A percentile compares a stretch with the other conserved stretches of the same genome.
These are phyloP conservation scores for Mus caroli DNA, from an alignment of 2,797 vertebrate species.

Conservation along the genomic window DNA sequence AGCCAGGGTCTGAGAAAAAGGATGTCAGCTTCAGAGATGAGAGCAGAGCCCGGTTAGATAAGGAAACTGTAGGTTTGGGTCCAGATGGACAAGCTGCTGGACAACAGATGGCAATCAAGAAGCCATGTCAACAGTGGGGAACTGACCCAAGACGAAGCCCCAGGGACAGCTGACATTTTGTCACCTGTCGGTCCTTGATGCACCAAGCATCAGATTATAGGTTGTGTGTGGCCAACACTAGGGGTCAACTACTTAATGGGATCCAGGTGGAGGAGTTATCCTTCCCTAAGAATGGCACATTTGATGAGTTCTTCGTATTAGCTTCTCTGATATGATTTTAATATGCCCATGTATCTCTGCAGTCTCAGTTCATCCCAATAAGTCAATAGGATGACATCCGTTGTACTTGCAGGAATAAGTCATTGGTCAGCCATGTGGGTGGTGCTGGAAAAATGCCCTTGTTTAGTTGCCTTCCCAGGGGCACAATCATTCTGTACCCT, in stretches of 20 bases:
- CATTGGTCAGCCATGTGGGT: too few species aligned
- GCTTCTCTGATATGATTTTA: too few species aligned
- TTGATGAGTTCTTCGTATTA: not conserved
- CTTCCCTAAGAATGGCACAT: not conserved
- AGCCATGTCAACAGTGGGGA: not conserved
- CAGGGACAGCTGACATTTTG: not conserved
- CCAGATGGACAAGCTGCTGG: not conserved
- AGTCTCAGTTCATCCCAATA: too few species aligned
- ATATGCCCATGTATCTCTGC: too few species aligned
- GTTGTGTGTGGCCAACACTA: not conserved
- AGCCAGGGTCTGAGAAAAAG: not conserved
- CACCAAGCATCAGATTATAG: not conserved
- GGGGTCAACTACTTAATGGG: not conserved
- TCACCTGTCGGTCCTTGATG: not conserved
- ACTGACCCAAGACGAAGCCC: not conserved
- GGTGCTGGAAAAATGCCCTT: too few species aligned
- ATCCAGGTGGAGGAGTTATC: too few species aligned
- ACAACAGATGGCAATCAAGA: not conserved
- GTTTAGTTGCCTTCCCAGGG: too few species aligned
- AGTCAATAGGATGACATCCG: too few species aligned
- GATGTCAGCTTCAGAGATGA: not conserved
- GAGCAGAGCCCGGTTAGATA: not conserved
- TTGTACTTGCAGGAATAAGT: too few species aligned
- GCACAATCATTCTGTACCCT: too few species aligned
- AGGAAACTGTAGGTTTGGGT: not conserved